Base-by-base conservation (phyloP, 1,140 invertebrate species). In the Lysiphlebus fabarum region DNA sequence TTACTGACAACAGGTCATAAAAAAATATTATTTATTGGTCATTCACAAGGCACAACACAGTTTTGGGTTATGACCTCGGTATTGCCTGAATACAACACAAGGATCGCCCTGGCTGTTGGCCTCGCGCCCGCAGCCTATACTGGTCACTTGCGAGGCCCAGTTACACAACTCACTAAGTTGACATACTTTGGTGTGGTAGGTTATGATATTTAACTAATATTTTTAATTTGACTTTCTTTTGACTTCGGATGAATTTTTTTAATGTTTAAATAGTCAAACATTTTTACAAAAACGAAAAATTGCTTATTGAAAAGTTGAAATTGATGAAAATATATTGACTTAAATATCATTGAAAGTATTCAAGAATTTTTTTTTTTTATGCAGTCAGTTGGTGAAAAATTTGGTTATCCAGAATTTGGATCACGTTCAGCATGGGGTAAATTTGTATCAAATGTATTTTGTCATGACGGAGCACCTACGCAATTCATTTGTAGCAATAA, bases 21-120 rank as follows among this genome's bases (percentile, higher is more conserved):
- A 37, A 73, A 84, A 51, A 59, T 91, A 4, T 73, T 82, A 43
- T 90, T 87, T 72, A 74, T 90, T 7, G 89, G 87, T 3, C 87
- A 90, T 68, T 82, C 82, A 0, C 81, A 82, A 75, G 90, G 90
- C 38, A 86, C 85, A 0, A 85, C 85, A 10, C 74, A 81, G 38
- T 85, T 84, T 62, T 86, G 83, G 58, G 82, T 83, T 40, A 81
- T 86, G 78, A 70, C 80, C 62, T 83, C 84, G 41, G 68, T 81
- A 12, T 77, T 72, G 56, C 84, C 86, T 0, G 81, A 85, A 56
- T 87, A 87, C 65, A 86, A 87, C 62, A 62, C 75, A 3, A 87
- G 85, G 73, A 76, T 87, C 36, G 70, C 70, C 9, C 61, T 82
- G n/a, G 79, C 80, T 38, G 73, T 85, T 53, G 84, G 84, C 49